Conservation (phyloP, 1,140 invertebrate genomes). For the Proctacanthus coquilletti region DNA sequence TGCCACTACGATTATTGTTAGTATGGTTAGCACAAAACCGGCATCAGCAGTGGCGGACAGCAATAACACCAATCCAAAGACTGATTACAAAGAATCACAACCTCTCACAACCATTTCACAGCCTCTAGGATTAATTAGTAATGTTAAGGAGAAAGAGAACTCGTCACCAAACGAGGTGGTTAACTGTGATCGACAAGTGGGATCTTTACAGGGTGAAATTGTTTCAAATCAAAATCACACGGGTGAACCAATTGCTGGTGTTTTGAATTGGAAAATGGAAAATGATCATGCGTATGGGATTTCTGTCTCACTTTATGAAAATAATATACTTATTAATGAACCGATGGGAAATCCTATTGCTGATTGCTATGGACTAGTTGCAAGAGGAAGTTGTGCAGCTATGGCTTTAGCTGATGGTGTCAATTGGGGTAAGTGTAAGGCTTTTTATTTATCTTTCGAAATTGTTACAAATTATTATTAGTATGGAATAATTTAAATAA, state of each 20-base stretch:
- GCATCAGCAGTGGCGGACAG: background rate
- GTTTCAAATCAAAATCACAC: conserved; percentile 18
- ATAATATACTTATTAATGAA: conserved; percentile 55
- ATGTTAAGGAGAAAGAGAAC: no score
- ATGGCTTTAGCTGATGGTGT: conserved; percentile 82
- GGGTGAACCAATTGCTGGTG: conserved; percentile 40
- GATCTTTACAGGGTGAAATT: conserved; percentile 20
- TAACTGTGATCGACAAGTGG: no score
- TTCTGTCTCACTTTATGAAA: conserved; percentile 60
- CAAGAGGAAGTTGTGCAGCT: conserved; percentile 62
- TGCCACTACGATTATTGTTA: conserved; percentile 19
- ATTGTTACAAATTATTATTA: no score
- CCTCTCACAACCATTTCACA: no score
- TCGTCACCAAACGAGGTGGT: no score
- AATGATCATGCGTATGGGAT: conserved; percentile 51
- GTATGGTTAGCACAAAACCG: conserved; percentile 16
- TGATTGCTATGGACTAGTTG: conserved; percentile 75
- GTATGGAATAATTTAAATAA: no score
- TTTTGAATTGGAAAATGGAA: conserved; percentile 50
- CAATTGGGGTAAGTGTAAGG: conserved; percentile 85
- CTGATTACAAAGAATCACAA: conserved; percentile 12
- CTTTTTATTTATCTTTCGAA: no score
- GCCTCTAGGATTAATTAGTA: no score
- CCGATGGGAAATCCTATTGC: conserved; percentile 79
- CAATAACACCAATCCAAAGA: conserved; percentile 12